Evolutionary conservation across 2,797 vertebrate species (phyloP).

Genomic region (Percopsis omiscomaycus): DNA sequence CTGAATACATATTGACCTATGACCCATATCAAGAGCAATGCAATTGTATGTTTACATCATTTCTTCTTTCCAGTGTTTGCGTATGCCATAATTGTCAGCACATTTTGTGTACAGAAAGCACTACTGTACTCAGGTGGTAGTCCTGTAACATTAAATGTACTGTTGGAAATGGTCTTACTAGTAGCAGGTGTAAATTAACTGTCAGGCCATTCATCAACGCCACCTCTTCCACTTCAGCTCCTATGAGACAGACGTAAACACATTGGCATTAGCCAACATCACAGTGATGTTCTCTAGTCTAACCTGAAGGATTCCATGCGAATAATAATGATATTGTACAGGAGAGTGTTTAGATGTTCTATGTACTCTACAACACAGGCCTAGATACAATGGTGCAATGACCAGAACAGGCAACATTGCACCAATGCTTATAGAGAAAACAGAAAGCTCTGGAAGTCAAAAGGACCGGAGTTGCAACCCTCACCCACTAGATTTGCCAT

Average conservation of each 20-base stretch:
- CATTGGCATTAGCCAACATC: not conserved
- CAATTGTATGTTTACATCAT: too few species aligned
- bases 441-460: not conserved
- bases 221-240: conserved; percentile 86
- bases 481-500: conserved; percentile 89
- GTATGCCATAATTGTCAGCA: not conserved
- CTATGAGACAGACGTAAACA: conserved; percentile 68
- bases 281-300: not conserved
- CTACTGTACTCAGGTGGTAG: too few species aligned
- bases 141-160: not conserved
- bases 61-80: too few species aligned
- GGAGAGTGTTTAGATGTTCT: conserved; percentile 5
- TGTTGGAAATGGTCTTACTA: conserved; percentile 73
- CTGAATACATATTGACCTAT: not conserved
- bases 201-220: conserved; percentile 94
- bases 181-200: conserved; percentile 90
- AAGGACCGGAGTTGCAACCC: conserved; percentile 31
- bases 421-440: not conserved
- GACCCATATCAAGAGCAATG: too few species aligned
- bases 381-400: conserved; percentile 20
- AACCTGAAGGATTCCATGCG: not conserved
- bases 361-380: conserved; percentile 9
- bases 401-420: not conserved
- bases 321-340: too few species aligned
- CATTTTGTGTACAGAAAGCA: not conserved